A percentile compares a stretch with the other conserved stretches of the same genome.
Conservation (phyloP, 2,113 vertebrate species). For the Actenoides hombroni region DNA sequence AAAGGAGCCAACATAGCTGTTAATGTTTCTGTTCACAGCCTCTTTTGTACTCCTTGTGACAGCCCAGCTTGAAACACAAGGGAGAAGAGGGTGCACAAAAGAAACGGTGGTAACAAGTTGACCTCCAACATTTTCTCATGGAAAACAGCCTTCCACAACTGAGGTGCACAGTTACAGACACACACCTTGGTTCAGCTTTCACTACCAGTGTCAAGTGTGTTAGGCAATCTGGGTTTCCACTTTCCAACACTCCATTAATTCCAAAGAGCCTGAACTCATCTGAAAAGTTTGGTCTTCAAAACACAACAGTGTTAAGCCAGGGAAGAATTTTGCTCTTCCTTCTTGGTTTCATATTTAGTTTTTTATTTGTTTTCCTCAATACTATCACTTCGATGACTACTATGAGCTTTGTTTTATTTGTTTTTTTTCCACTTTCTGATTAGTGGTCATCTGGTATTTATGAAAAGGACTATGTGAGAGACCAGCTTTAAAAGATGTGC, state of each 20-base stretch:
- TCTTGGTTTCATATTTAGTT: constrained; percentile 12
- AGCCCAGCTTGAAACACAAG: background rate
- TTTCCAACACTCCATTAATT: constrained; percentile 44
- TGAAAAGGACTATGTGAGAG: background rate
- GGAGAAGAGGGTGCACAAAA: background rate
- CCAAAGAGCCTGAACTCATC: background rate
- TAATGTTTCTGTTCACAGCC: background rate
- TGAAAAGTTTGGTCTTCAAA: constrained; percentile 39
- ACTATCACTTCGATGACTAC: background rate
- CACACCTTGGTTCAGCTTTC: constrained; percentile 7
- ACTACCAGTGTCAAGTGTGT: background rate
- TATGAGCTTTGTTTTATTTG: background rate
- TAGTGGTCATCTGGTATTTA: constrained; percentile 28
- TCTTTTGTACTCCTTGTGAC: background rate
- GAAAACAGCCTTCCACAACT: background rate
- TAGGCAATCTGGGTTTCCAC: constrained; percentile 29
- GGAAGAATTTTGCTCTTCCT: constrained; percentile 16
- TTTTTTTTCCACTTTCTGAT: background rate
- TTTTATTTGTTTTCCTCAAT: constrained; percentile 31
- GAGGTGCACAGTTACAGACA: fast-evolving
- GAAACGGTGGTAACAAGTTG: background rate
- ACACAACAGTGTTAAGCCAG: background rate
- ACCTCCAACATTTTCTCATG: background rate
- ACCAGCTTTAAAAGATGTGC: background rate
- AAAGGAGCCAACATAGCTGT: constrained; percentile 1